Percentiles rank a stretch among this genome's conserved stretches.
Evolutionary conservation across 2,113 vertebrate species (phyloP).

Genomic region (Cricetomys ansorgei): DNA sequence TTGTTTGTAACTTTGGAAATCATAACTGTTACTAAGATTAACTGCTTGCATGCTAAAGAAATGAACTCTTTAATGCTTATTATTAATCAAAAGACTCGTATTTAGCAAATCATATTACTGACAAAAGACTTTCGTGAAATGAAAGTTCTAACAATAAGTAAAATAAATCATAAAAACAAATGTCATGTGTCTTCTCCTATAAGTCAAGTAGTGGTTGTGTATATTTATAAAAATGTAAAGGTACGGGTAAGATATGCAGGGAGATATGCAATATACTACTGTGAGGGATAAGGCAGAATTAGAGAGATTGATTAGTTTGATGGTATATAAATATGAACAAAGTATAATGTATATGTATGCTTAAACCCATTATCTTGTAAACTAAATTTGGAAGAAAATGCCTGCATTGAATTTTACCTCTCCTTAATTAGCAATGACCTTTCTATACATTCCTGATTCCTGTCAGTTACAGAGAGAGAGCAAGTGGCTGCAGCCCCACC

Average conservation of each 20-base stretch:
- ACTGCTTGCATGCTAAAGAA: neutral
- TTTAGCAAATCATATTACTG: neutral
- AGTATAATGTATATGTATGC: too few species aligned
- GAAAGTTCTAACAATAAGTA: neutral
- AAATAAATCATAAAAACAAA: neutral
- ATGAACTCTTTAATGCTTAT: neutral
- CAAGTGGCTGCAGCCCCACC: too few species aligned
- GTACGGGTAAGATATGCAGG: neutral
- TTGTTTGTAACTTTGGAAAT: neutral
- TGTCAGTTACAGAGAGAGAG: too few species aligned
- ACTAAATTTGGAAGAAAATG: too few species aligned
- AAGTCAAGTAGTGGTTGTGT: neutral
- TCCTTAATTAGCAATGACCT: neutral
- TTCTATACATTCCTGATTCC: neutral
- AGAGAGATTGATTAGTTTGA: too few species aligned
- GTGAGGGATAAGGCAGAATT: neutral
- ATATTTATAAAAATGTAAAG: neutral
- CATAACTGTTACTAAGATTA: neutral
- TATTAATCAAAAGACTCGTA: too few species aligned
- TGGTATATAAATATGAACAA: too few species aligned
- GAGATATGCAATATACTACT: neutral
- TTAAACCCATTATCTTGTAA: too few species aligned
- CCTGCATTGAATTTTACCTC: neutral
- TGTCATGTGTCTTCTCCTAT: neutral
- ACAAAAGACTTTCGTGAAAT: neutral